A percentile compares a stretch with the other conserved stretches of the same genome.
Conservation (phyloP, 2,888 invertebrate genomes). For the Dicyrtomina minuta region DNA sequence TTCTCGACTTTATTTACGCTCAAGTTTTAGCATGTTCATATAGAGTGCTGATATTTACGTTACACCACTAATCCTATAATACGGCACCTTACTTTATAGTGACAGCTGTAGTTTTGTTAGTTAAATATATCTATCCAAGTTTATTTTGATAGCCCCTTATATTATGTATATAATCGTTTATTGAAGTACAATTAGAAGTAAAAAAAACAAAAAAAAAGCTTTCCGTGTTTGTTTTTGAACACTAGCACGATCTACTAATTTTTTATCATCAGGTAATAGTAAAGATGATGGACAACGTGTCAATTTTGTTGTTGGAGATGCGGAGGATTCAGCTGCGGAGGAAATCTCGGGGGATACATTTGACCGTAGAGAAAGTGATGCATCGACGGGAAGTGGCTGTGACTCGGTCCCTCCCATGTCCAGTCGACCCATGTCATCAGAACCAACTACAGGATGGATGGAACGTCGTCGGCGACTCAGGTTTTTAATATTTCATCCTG, state of each 20-base stretch:
- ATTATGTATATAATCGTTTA: no score
- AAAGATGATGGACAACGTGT: constrained; percentile 47
- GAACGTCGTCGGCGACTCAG: constrained; percentile 47
- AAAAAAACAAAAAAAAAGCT: not conserved
- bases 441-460: constrained; percentile 34
- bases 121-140: no score
- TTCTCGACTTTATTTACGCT: no score
- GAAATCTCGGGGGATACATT: constrained; percentile 34
- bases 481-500: constrained; percentile 27
- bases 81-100: no score
- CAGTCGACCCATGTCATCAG: constrained; percentile 31
- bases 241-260: constrained; percentile 8
- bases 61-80: no score
- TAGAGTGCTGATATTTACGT: no score
- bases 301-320: constrained; percentile 52
- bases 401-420: constrained; percentile 35
- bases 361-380: constrained; percentile 33
- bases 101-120: no score
- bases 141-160: no score
- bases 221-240: not conserved
- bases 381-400: constrained; percentile 35
- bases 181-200: no score
- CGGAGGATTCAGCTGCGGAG: constrained; percentile 39
- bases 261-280: constrained; percentile 18
- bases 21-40: no score